A percentile compares a stretch with the other conserved stretches of the same genome.
Evolutionary conservation across 2,113 vertebrate genomes (phyloP).

Genomic region (Xiphophorus couchianus): DNA sequence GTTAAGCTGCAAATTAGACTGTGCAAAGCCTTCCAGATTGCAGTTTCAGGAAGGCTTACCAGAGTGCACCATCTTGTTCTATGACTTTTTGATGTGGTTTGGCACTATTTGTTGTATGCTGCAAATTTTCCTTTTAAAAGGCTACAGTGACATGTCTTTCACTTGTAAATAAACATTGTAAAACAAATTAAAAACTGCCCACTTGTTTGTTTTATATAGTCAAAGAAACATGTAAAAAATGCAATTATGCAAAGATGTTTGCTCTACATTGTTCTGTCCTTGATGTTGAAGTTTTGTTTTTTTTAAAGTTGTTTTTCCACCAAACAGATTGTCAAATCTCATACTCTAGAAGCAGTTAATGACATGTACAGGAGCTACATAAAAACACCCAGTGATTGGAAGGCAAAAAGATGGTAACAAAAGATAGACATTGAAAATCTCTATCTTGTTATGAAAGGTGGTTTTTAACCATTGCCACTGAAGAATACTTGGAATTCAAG

Average conservation of each 20-base stretch:
- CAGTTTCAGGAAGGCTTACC: conserved; percentile 49
- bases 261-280: neutral
- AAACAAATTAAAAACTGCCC: neutral
- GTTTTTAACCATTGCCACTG: conserved; percentile 18
- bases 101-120: neutral
- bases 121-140: neutral
- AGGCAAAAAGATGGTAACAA: conserved; percentile 12
- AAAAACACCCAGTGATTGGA: neutral
- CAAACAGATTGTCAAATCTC: conserved; percentile 6
- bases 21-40: conserved; percentile 39
- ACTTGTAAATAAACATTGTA: neutral
- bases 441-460: conserved; percentile 23
- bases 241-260: neutral
- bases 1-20: conserved; percentile 63
- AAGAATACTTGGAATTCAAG: conserved; percentile 40
- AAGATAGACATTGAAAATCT: conserved; percentile 10
- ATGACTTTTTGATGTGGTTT: conserved; percentile 14
- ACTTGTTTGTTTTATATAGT: neutral
- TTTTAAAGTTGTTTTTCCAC: neutral
- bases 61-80: neutral
- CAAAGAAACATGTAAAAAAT: neutral
- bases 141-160: neutral
- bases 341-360: conserved; percentile 5
- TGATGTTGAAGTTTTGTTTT: neutral
- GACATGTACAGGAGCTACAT: neutral